These are phyloP conservation scores for Polymixis lichenea DNA, from an alignment of 2,888 invertebrate species.

Conservation along the genomic window DNA sequence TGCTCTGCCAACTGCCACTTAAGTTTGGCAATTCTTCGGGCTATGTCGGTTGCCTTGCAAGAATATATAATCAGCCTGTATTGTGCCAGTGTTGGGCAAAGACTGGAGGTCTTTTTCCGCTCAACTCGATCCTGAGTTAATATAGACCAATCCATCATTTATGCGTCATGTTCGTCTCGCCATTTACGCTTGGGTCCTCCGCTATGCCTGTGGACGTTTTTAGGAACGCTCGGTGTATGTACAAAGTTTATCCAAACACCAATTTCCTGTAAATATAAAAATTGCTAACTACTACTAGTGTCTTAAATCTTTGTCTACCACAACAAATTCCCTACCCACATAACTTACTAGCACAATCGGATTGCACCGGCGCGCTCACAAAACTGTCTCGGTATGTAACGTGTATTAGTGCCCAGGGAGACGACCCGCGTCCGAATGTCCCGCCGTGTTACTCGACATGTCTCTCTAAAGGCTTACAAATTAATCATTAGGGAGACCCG, in stretches of 20 bases:
- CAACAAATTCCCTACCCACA: neutral
- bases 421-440: constrained; percentile 32
- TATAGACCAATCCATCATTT: too few relatives aligned
- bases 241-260: neutral
- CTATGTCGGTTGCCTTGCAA: too few relatives aligned
- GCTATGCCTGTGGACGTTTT: too few relatives aligned
- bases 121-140: too few relatives aligned
- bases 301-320: neutral
- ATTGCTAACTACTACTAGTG: neutral
- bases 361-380: neutral
- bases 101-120: too few relatives aligned
- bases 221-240: too few relatives aligned
- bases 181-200: too few relatives aligned
- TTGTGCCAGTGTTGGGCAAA: too few relatives aligned
- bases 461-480: neutral
- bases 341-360: neutral
- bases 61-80: too few relatives aligned
- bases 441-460: constrained; percentile 7
- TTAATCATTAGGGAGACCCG: neutral
- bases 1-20: too few relatives aligned
- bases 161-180: too few relatives aligned
- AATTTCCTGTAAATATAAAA: neutral
- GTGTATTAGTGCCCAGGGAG: constrained; percentile 44
- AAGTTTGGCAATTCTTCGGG: too few relatives aligned
- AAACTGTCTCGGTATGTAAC: neutral